A percentile compares a stretch with the other conserved stretches of the same genome.
These are phyloP conservation scores for Ptyas mucosa DNA, from an alignment of 2,113 vertebrate genomes.

Conservation along the genomic window DNA sequence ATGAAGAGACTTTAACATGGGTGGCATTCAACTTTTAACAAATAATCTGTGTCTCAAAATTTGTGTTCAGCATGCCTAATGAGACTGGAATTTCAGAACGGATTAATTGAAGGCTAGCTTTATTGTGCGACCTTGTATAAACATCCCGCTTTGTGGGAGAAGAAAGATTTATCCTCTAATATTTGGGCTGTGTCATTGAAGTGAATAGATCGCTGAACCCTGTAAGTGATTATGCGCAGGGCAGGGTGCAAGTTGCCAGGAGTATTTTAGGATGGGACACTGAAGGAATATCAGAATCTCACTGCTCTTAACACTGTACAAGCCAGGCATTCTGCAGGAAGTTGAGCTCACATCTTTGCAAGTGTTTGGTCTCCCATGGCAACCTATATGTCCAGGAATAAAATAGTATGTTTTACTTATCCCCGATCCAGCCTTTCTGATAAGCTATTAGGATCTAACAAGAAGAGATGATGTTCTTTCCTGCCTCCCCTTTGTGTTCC, in stretches of 20 bases:
- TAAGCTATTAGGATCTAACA: neutral
- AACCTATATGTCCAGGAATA: slow-evolving; percentile 6
- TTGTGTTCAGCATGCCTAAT: neutral
- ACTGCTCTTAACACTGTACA: neutral
- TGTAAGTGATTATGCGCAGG: neutral
- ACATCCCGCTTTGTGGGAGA: neutral
- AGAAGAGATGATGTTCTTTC: neutral
- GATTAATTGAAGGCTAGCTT: neutral
- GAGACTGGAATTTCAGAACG: neutral
- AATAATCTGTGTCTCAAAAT: neutral
- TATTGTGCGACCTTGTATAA: neutral
- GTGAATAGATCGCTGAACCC: neutral
- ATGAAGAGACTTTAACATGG: neutral
- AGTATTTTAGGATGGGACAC: neutral
- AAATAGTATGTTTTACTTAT: neutral
- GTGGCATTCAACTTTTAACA: neutral
- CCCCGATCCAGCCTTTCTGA: neutral
- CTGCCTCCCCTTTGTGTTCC: neutral
- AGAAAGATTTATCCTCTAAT: neutral
- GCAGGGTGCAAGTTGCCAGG: neutral
- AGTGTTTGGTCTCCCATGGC: slow-evolving; percentile 2
- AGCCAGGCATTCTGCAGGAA: neutral
- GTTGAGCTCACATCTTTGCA: neutral
- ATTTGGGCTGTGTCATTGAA: neutral
- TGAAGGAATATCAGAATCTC: neutral